phyloP scores from a whole-genome alignment of 2,797 vertebrate genomes.

The Poecilia gillii region DNA sequence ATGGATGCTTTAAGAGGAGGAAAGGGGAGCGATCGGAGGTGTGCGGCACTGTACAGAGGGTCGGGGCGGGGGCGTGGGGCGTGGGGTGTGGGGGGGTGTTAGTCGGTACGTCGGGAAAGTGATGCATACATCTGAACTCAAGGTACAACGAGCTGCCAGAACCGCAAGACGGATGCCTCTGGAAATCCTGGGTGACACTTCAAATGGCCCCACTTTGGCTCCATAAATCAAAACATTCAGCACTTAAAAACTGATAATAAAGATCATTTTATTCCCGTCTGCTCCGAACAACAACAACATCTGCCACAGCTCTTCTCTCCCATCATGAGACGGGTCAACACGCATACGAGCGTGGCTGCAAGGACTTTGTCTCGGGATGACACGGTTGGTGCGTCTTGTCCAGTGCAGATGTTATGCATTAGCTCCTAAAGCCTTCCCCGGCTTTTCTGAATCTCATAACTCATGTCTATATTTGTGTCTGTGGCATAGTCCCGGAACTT shows the following conservation, averaged over 20 bases:
- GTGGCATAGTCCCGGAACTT: slow-evolving; percentile 79
- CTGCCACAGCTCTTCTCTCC: slow-evolving; percentile 26
- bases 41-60: slow-evolving; percentile 49
- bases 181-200: slow-evolving; percentile 90
- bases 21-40: slow-evolving; percentile 65
- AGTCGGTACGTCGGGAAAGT: slow-evolving; percentile 76
- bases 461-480: slow-evolving; percentile 85
- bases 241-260: slow-evolving; percentile 88
- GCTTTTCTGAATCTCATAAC: slow-evolving; percentile 82
- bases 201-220: slow-evolving; percentile 85
- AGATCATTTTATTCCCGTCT: slow-evolving; percentile 72
- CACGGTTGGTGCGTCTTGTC: slow-evolving; percentile 62
- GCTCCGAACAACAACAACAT: slow-evolving; percentile 25
- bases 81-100: background rate
- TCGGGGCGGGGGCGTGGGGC: slow-evolving; percentile 21
- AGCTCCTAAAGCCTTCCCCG: slow-evolving; percentile 72
- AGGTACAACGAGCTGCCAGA: slow-evolving; percentile 88
- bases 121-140: slow-evolving; percentile 87
- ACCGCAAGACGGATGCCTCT: slow-evolving; percentile 88
- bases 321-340: slow-evolving; percentile 49
- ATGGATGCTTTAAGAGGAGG: slow-evolving; percentile 65
- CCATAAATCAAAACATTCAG: slow-evolving; percentile 87
- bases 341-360: slow-evolving; percentile 33
- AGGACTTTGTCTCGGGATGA: slow-evolving; percentile 56
- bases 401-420: slow-evolving; percentile 81